These are phyloP conservation scores for Heliconius hermathena DNA, from an alignment of 1,140 invertebrate genomes.

Conservation along the genomic window DNA sequence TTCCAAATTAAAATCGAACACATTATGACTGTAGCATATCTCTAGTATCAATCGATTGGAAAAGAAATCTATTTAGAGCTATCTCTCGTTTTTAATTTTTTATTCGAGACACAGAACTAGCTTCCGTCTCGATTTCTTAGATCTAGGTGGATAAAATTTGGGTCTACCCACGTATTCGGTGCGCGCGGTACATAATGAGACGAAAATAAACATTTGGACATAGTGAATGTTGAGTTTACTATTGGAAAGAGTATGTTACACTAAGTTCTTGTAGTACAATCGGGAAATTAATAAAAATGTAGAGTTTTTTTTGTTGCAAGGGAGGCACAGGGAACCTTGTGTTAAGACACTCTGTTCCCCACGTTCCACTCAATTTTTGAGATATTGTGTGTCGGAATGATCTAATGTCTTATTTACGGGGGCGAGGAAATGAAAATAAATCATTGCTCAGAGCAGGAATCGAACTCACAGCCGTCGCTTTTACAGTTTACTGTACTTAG, in stretches of 20 bases:
- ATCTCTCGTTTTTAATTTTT: not conserved
- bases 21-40: not conserved
- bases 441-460: too few relatives aligned
- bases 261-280: not conserved
- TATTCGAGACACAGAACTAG: conserved; percentile 12
- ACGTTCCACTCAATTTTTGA: too few relatives aligned
- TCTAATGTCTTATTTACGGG: too few relatives aligned
- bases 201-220: conserved; percentile 41
- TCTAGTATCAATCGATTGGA: not conserved
- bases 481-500: too few relatives aligned
- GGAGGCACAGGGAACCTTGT: too few relatives aligned
- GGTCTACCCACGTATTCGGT: conserved; percentile 30
- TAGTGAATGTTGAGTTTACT: not conserved
- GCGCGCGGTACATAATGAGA: conserved; percentile 28
- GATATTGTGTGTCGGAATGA: too few relatives aligned
- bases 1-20: not conserved
- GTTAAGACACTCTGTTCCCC: too few relatives aligned
- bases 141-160: conserved; percentile 34
- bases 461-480: too few relatives aligned
- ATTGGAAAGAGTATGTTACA: not conserved
- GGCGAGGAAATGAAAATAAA: too few relatives aligned
- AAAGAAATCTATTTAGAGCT: not conserved
- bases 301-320: too few relatives aligned
- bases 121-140: conserved; percentile 23
- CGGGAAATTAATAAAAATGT: too few relatives aligned